phyloP scores from a whole-genome alignment of 92 coral and sea anemone genomes.

The Phenganax subtilis region DNA sequence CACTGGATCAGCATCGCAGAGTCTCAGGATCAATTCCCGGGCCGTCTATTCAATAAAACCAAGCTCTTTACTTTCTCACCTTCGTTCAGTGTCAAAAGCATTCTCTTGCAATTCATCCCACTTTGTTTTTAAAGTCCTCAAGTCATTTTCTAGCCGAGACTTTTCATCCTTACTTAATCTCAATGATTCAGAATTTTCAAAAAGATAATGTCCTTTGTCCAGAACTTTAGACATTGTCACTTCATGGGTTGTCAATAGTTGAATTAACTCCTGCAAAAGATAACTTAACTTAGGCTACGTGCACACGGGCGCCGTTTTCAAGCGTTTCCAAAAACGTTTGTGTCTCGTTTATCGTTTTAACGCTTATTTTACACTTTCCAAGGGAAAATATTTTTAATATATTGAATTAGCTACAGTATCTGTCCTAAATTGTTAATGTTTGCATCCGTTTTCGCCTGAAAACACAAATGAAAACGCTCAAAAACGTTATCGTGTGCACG shows the following conservation, averaged over 20 bases:
- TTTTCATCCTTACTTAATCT: conserved; percentile 26
- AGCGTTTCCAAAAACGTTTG: too few species aligned
- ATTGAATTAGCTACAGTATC: too few species aligned
- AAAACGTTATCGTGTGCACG: too few species aligned
- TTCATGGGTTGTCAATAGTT: conserved; percentile 25
- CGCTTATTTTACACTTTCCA: too few species aligned
- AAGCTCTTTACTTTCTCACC: not conserved
- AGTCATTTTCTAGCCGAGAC: conserved; percentile 12
- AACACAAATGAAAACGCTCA: too few species aligned
- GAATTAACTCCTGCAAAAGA: conserved; percentile 15
- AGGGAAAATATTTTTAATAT: too few species aligned
- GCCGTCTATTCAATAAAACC: not conserved
- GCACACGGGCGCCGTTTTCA: too few species aligned
- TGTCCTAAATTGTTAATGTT: too few species aligned
- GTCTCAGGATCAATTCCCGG: not conserved
- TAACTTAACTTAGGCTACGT: too few species aligned
- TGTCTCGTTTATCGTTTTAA: too few species aligned
- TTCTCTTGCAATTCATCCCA: conserved; percentile 35
- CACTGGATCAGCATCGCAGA: not conserved
- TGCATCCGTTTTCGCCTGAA: too few species aligned
- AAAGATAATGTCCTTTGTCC: conserved; percentile 21
- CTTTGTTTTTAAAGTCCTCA: conserved; percentile 11
- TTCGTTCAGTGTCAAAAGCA: conserved; percentile 40
- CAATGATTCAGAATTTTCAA: conserved; percentile 12
- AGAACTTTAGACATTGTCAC: conserved; percentile 20